phyloP scores from a whole-genome alignment of 1,140 invertebrate genomes.

The Homalodisca vitripennis region DNA sequence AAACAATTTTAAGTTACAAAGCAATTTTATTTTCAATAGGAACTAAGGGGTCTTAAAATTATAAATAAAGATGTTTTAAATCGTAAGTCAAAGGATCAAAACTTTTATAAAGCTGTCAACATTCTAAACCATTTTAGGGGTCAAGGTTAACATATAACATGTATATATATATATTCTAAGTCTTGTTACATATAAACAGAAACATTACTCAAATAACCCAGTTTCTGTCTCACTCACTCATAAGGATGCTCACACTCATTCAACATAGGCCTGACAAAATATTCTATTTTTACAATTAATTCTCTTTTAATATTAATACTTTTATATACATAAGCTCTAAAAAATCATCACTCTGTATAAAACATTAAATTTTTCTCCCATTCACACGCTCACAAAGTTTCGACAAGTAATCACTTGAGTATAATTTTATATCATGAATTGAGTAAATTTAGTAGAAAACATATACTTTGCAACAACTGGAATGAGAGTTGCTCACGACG shows the following conservation, averaged over 20 bases:
- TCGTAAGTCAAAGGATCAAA: neutral
- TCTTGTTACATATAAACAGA: constrained; percentile 23
- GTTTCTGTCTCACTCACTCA: neutral
- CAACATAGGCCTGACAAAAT: constrained; percentile 28
- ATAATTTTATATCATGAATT: constrained; percentile 14
- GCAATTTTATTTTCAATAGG: too few species aligned
- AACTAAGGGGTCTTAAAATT: too few species aligned
- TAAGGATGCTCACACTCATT: constrained; percentile 1
- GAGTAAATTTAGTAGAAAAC: constrained; percentile 16
- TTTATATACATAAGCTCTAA: constrained; percentile 31
- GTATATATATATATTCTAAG: constrained; percentile 24
- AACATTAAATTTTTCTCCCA: constrained; percentile 23
- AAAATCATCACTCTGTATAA: constrained; percentile 32
- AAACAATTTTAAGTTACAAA: neutral
- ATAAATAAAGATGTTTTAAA: too few species aligned
- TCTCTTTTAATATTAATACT: constrained; percentile 25
- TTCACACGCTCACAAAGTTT: constrained; percentile 1
- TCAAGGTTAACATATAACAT: constrained; percentile 18
- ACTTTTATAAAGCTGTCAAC: neutral
- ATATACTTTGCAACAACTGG: neutral
- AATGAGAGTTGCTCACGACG: neutral
- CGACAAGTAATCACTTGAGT: constrained; percentile 3
- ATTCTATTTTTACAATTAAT: constrained; percentile 26
- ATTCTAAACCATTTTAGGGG: constrained; percentile 4
- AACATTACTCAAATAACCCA: constrained; percentile 14